Conservation (phyloP, 2,797 vertebrate species). For the Bovichtus variegatus region DNA sequence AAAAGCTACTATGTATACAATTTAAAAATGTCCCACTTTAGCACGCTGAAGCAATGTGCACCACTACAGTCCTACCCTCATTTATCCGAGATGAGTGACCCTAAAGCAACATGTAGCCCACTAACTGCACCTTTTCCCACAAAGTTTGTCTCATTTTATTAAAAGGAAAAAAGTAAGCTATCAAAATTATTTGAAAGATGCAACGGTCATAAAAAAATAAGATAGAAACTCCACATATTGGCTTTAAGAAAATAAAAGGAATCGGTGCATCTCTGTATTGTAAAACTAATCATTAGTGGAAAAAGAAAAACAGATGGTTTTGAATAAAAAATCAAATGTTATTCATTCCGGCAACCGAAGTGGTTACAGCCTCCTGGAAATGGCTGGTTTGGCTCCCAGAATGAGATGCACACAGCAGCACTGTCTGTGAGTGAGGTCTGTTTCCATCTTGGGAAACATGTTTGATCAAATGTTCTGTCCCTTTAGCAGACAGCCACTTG, state of each 20-base stretch:
- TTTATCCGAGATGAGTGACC: not conserved
- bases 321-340: slow-evolving; percentile 14
- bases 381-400: slow-evolving; percentile 33
- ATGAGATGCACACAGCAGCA: slow-evolving; percentile 37
- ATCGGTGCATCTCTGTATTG: not conserved
- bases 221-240: not conserved
- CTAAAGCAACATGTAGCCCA: not conserved
- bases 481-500: slow-evolving; percentile 52
- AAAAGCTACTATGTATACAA: not conserved
- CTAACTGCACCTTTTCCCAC: not conserved
- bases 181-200: not conserved
- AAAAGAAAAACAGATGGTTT: slow-evolving; percentile 28
- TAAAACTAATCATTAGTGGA: slow-evolving; percentile 26
- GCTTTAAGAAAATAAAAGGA: not conserved
- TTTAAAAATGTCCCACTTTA: not conserved
- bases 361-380: slow-evolving; percentile 40
- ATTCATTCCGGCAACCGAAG: slow-evolving; percentile 38
- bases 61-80: not conserved
- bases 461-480: slow-evolving; percentile 61
- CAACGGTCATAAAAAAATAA: not conserved
- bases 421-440: slow-evolving; percentile 41
- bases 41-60: not conserved
- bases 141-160: not conserved
- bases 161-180: not conserved
- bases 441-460: slow-evolving; percentile 58